Conservation (phyloP, 2,113 vertebrate genomes). For the Pelmatolapia mariae region DNA sequence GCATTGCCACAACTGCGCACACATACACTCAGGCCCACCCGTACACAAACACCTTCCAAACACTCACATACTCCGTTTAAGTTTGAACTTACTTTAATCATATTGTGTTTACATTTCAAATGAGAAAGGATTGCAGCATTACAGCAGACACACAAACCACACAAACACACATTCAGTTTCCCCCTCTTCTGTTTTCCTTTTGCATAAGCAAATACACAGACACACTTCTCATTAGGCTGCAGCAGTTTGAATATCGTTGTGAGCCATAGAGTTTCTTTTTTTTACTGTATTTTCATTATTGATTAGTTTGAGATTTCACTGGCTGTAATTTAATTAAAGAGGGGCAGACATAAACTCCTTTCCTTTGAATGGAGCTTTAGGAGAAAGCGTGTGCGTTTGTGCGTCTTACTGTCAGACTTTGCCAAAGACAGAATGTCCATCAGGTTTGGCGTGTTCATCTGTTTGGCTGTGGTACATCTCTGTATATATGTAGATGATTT, state of each 20-base stretch:
- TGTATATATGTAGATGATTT: not conserved
- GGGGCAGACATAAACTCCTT: slow-evolving; percentile 5
- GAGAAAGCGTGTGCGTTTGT: not conserved
- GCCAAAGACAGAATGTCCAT: not conserved
- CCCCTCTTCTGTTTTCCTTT: not conserved
- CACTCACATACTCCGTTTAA: not conserved
- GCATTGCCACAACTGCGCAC: not conserved
- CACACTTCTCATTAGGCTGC: slow-evolving; percentile 15
- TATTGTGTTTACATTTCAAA: slow-evolving; percentile 39
- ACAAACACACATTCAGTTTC: not conserved
- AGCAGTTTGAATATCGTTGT: slow-evolving; percentile 18
- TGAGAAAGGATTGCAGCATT: not conserved
- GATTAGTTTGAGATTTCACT: slow-evolving; percentile 36
- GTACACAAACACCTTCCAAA: not conserved
- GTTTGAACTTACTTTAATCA: slow-evolving; percentile 42
- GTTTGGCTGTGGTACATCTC: not conserved
- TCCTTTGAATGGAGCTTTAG: slow-evolving; percentile 20
- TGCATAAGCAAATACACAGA: not conserved
- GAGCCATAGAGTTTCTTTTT: not conserved
- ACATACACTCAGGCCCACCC: not conserved
- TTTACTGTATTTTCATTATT: slow-evolving; percentile 30
- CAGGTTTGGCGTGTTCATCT: not conserved
- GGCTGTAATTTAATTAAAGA: slow-evolving; percentile 41
- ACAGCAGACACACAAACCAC: not conserved
- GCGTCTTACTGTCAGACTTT: not conserved